Evolutionary conservation across 2,797 vertebrate species (phyloP).

Genomic region (Ctenopoma multispine): DNA sequence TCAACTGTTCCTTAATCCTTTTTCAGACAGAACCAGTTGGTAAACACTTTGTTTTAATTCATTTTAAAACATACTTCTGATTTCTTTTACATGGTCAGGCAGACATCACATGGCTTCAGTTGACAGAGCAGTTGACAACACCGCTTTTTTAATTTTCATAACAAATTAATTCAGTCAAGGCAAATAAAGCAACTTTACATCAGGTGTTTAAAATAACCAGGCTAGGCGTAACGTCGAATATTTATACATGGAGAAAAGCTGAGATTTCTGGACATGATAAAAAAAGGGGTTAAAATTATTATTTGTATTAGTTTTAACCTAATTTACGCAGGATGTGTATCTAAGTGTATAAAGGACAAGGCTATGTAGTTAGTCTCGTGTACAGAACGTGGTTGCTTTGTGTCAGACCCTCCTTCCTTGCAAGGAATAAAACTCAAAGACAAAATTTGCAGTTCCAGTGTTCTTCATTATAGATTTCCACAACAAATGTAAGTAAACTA

Average conservation of each 20-base stretch:
- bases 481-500: neutral
- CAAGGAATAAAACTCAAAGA: too few species aligned
- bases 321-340: neutral
- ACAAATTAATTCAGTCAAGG: constrained; percentile 49
- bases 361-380: too few species aligned
- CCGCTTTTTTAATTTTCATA: constrained; percentile 3
- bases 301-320: constrained; percentile 7
- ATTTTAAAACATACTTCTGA: constrained; percentile 21
- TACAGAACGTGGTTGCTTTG: too few species aligned
- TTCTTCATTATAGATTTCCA: too few species aligned
- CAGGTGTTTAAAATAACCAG: constrained; percentile 33
- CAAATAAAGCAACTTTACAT: constrained; percentile 51
- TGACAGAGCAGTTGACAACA: constrained; percentile 18
- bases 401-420: too few species aligned
- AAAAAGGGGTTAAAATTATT: constrained; percentile 1
- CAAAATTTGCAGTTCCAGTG: too few species aligned
- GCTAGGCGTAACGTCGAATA: constrained; percentile 41
- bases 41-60: constrained; percentile 38
- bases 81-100: constrained; percentile 67
- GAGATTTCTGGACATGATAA: neutral
- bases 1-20: constrained; percentile 6
- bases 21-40: constrained; percentile 49
- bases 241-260: constrained; percentile 37
- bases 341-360: too few species aligned
- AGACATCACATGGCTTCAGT: constrained; percentile 27